Conservation (phyloP, 92 coral and sea anemone genomes). For the Palythoa caribaeorum region DNA sequence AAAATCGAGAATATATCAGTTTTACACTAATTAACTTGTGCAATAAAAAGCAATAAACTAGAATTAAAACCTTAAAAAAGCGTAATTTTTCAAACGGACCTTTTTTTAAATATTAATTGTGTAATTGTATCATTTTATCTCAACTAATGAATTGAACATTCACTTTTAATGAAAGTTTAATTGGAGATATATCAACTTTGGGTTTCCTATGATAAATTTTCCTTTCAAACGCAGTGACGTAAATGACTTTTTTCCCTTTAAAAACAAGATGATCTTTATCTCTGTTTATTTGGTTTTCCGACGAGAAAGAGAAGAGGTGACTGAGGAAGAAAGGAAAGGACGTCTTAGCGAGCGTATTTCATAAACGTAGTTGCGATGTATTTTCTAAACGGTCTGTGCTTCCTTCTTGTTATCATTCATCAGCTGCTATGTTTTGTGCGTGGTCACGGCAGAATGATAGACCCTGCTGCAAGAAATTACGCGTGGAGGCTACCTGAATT, state of each 20-base stretch:
- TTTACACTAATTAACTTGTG: background rate
- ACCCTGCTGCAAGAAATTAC: conserved; percentile 76
- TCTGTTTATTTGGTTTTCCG: background rate
- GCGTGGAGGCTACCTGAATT: conserved; percentile 64
- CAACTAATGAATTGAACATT: background rate
- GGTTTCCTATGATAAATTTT: background rate
- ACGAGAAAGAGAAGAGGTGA: background rate
- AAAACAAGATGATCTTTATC: background rate
- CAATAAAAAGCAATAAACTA: background rate
- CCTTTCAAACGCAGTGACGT: background rate
- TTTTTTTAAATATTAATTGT: background rate
- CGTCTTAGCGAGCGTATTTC: background rate
- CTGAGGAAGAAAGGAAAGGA: background rate
- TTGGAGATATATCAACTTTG: background rate
- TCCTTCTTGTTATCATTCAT: conserved; percentile 29
- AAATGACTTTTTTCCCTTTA: background rate
- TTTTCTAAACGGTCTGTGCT: background rate
- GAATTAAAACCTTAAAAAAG: background rate
- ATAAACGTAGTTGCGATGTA: background rate
- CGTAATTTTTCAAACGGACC: background rate
- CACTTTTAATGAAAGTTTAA: background rate
- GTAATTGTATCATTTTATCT: background rate
- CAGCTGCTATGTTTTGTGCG: conserved; percentile 37
- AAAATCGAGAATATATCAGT: too few species aligned
- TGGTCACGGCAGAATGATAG: conserved; percentile 76